Evolutionary conservation across 2,113 vertebrate genomes (phyloP).

Genomic region (Coryphaenoides rupestris): DNA sequence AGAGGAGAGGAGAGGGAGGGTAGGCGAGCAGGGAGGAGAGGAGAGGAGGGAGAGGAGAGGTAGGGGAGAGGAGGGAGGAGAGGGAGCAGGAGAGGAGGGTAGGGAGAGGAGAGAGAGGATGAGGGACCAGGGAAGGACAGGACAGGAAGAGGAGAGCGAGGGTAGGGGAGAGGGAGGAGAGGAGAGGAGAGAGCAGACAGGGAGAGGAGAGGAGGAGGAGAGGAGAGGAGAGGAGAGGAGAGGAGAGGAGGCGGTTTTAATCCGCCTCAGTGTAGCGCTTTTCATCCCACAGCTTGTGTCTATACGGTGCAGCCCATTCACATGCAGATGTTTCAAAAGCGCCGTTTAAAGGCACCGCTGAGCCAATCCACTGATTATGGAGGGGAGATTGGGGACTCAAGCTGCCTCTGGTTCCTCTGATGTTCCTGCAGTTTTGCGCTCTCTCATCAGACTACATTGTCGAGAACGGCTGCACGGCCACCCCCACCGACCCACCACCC

Average conservation of each 20-base stretch:
- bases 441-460: slow-evolving; percentile 38
- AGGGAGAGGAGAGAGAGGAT: too few species aligned
- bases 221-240: background rate
- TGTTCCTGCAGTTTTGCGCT: slow-evolving; percentile 25
- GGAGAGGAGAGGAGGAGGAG: too few species aligned
- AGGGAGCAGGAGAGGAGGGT: slow-evolving; percentile 6
- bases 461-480: slow-evolving; percentile 23
- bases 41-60: background rate
- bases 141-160: background rate
- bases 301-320: slow-evolving; percentile 50
- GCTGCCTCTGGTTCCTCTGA: slow-evolving; percentile 13
- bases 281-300: slow-evolving; percentile 46
- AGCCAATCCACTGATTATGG: slow-evolving; percentile 21
- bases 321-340: slow-evolving; percentile 52
- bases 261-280: slow-evolving; percentile 22
- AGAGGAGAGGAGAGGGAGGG: background rate
- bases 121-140: slow-evolving; percentile 4
- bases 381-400: slow-evolving; percentile 30
- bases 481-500: slow-evolving; percentile 9
- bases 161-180: slow-evolving; percentile 13
- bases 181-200: too few species aligned
- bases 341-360: slow-evolving; percentile 19
- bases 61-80: background rate
- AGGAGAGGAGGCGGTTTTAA: slow-evolving; percentile 29
- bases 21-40: too few species aligned